Evolutionary conservation across 1,140 invertebrate species (phyloP), one percentile per base, ranked within the genome.

Genomic region (Steinernema khuongi): DNA sequence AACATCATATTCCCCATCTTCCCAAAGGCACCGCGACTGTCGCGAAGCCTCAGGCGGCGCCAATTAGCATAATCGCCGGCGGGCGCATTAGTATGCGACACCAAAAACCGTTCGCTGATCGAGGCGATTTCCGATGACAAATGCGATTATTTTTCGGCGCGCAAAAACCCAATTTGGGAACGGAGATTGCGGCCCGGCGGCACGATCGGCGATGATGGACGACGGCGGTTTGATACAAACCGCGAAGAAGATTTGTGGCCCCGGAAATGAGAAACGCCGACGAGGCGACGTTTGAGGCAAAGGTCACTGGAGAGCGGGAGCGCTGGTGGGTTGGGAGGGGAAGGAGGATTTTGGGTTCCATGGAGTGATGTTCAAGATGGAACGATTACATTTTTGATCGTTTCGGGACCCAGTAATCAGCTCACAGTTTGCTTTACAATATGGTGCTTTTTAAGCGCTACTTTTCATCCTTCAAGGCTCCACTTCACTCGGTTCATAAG

Each of bases 161-260:
- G 50, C 50, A 60, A 60, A 60, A 60, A 60, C 50, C 50, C 50
- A 60, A 60, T 60, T 60, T 60, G 19, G 50, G 50, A 60, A 22
- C 50, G 50, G 50, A 60, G 50, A 60, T 60, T 60, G 50, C 50
- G 50, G 50, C 50, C 50, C 50, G n/a, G 50, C 50, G 50, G 36
- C 36, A 60, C 50, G 50, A 60, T 60, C 14, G 50, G 50, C 4
- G 50, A 60, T 60, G 50, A 60, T 60, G 50, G 50, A 60, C 50
- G 50, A 22, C 50, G 50, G 50, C 22, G 11, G 50, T 14, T 17
- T 60, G 22, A 11, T 17, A 60, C 11, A 60, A 26, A 26, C 50
- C n/a, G n/a, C n/a, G n/a, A n/a, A n/a, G 50, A 22, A 60, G 50
- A 60, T 60, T 60, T 60, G 50, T 60, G 7, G 36, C 36, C 14